Percentiles rank a stretch among this genome's conserved stretches.
Evolutionary conservation across 1,140 invertebrate genomes (phyloP).

Genomic region (Drusus annulatus): DNA sequence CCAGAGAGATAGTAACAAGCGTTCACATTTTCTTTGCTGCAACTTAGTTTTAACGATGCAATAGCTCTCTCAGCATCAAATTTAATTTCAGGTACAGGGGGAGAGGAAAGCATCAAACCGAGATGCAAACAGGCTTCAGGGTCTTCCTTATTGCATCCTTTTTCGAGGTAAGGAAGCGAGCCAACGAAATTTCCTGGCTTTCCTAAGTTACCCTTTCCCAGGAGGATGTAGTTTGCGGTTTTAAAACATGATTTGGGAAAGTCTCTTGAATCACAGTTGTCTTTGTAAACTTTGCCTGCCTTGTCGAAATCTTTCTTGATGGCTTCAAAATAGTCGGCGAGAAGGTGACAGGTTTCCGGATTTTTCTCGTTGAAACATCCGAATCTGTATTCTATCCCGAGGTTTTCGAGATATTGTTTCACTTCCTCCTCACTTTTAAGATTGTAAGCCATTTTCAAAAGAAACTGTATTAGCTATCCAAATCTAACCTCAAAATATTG

Average conservation of each 20-base stretch:
- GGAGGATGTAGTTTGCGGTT: conserved; percentile 80
- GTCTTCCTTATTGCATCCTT: conserved; percentile 82
- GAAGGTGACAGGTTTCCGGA: conserved; percentile 87
- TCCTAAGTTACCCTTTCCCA: conserved; percentile 75
- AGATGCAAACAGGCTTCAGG: conserved; percentile 81
- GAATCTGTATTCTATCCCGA: conserved; percentile 93
- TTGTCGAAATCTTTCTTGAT: conserved; percentile 85
- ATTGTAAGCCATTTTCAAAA: conserved; percentile 66
- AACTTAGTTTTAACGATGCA: conserved; percentile 77
- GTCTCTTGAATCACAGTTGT: conserved; percentile 88
- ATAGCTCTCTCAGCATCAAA: conserved; percentile 71
- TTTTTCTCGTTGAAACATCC: conserved; percentile 81
- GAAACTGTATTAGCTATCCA: background rate
- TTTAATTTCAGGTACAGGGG: conserved; percentile 65
- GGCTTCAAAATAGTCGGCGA: conserved; percentile 90
- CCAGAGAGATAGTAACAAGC: conserved; percentile 88
- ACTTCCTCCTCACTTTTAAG: conserved; percentile 89
- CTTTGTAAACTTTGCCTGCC: conserved; percentile 84
- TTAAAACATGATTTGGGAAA: conserved; percentile 89
- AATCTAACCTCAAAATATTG: conserved; percentile 24
- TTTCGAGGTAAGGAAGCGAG: conserved; percentile 82
- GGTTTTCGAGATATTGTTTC: conserved; percentile 88
- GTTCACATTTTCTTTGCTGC: conserved; percentile 77
- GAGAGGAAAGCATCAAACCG: conserved; percentile 78
- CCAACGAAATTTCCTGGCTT: conserved; percentile 70